Evolutionary conservation across 2,888 invertebrate species (phyloP).

Genomic region (Sinohyriopsis cumingii): DNA sequence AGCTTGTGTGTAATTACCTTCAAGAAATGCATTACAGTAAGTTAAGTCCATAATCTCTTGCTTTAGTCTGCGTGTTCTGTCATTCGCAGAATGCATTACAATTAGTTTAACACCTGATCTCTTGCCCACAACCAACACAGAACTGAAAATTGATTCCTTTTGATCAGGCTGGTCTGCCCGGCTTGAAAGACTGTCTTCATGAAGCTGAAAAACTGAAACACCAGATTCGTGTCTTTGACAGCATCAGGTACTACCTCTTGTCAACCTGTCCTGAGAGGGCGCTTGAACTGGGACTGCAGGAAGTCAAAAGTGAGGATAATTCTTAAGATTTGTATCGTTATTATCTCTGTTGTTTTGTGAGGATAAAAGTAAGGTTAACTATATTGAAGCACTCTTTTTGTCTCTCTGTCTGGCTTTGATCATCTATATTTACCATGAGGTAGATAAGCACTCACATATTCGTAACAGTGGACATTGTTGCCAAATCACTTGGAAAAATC

Average conservation of each 20-base stretch:
- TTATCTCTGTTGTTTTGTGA: too few species aligned
- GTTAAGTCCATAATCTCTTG: too few species aligned
- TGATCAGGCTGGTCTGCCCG: conserved; percentile 64
- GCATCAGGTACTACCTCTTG: conserved; percentile 64
- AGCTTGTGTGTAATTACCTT: too few species aligned
- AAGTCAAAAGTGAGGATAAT: conserved; percentile 60
- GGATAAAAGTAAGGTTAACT: background rate
- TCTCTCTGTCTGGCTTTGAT: background rate
- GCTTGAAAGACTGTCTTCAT: conserved; percentile 60
- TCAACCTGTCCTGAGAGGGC: conserved; percentile 64
- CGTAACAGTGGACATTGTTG: background rate
- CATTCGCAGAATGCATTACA: too few species aligned
- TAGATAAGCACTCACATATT: background rate
- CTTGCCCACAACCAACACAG: too few species aligned
- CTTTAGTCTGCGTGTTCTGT: too few species aligned
- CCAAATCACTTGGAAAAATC: too few species aligned
- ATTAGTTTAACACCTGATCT: too few species aligned
- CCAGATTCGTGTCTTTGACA: conserved; percentile 43
- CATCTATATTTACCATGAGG: background rate
- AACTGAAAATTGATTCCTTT: background rate
- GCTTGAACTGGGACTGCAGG: conserved; percentile 61
- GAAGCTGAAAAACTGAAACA: conserved; percentile 57
- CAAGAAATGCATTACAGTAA: too few species aligned
- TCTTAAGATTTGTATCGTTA: background rate
- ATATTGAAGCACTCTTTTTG: too few species aligned